Percentiles rank a stretch among this genome's conserved stretches.
Conservation (phyloP, 2,797 vertebrate species). For the Pogoniulus pusillus region DNA sequence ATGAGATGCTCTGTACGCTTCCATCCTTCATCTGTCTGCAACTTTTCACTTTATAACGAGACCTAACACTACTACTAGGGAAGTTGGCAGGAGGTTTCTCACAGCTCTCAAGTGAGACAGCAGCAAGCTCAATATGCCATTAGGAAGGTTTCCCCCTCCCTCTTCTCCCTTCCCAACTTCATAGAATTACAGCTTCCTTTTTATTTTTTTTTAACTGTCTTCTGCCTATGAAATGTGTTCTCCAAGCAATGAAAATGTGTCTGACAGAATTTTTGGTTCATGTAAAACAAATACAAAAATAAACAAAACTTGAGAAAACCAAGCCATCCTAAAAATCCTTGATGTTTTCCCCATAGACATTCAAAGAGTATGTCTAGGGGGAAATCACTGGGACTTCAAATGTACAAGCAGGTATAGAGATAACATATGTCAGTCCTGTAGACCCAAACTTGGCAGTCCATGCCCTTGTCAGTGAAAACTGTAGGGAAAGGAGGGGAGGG, state of each 20-base stretch:
- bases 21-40: neutral
- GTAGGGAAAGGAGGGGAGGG: neutral
- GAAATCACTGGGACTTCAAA: slow-evolving; percentile 57
- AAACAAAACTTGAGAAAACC: slow-evolving; percentile 49
- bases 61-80: neutral
- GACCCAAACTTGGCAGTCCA: slow-evolving; percentile 9
- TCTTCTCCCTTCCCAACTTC: neutral
- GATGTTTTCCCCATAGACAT: slow-evolving; percentile 62
- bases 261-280: slow-evolving; percentile 54
- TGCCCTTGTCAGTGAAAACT: neutral
- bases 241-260: slow-evolving; percentile 31
- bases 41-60: neutral
- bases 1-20: neutral
- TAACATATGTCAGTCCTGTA: slow-evolving; percentile 27
- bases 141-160: neutral
- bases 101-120: slow-evolving; percentile 9
- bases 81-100: slow-evolving; percentile 27
- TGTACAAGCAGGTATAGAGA: slow-evolving; percentile 23
- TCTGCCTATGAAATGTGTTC: slow-evolving; percentile 9
- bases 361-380: slow-evolving; percentile 56
- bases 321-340: slow-evolving; percentile 56
- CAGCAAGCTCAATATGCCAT: neutral
- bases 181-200: neutral
- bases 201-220: neutral
- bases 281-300: slow-evolving; percentile 63